A percentile compares a stretch with the other conserved stretches of the same genome.
These are phyloP conservation scores for Apodemia zela DNA, from an alignment of 2,888 invertebrate genomes.

Conservation along the genomic window DNA sequence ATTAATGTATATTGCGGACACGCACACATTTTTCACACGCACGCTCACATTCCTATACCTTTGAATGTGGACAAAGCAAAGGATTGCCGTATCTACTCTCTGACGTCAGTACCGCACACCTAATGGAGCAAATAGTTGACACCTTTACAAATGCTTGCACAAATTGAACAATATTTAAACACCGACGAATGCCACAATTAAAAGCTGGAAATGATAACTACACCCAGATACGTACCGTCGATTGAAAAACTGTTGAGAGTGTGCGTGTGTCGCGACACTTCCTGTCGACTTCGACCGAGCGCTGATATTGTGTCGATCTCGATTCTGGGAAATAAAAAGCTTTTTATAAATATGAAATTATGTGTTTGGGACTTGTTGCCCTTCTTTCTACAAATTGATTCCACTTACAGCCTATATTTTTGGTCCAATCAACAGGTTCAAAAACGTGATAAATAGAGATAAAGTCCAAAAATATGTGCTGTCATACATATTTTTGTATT, in stretches of 20 bases:
- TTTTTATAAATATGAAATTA: too few relatives aligned
- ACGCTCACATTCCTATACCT: constrained; percentile 78
- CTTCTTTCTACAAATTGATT: too few relatives aligned
- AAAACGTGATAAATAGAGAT: too few relatives aligned
- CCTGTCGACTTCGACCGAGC: constrained; percentile 79
- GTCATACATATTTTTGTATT: too few relatives aligned
- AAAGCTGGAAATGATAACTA: not conserved
- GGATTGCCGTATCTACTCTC: constrained; percentile 76
- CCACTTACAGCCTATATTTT: too few relatives aligned
- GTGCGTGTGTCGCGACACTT: constrained; percentile 61
- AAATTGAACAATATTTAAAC: constrained; percentile 24
- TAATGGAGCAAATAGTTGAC: constrained; percentile 73
- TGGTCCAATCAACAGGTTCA: too few relatives aligned
- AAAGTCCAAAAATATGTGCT: too few relatives aligned
- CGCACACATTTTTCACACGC: constrained; percentile 70
- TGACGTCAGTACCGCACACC: constrained; percentile 79
- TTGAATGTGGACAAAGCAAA: constrained; percentile 75
- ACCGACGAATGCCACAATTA: constrained; percentile 16
- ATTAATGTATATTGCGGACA: constrained; percentile 44
- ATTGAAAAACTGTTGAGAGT: constrained; percentile 67
- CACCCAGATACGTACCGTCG: constrained; percentile 53
- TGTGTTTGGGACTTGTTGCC: too few relatives aligned
- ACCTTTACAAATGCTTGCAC: constrained; percentile 47
- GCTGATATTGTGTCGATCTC: constrained; percentile 88
- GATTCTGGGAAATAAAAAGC: constrained; percentile 67